Conservation (phyloP, 2,797 vertebrate genomes). For the Pyrocephalus nanus region DNA sequence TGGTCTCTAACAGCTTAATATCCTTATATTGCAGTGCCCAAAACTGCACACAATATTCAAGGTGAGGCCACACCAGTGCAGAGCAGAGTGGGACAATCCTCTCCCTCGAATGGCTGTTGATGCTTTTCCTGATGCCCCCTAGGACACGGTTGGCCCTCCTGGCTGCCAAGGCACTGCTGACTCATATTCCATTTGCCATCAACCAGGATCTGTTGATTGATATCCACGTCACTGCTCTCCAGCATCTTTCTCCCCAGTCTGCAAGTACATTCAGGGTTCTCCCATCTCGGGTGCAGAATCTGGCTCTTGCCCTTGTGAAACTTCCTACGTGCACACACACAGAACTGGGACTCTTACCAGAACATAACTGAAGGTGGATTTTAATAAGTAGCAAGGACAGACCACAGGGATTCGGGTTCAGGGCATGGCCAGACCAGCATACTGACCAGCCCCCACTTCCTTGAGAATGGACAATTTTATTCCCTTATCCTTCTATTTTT, state of each 20-base stretch:
- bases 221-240: not conserved
- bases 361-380: not conserved
- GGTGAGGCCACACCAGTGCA: not conserved
- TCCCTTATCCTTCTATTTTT: not conserved
- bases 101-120: fast-evolving
- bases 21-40: not conserved
- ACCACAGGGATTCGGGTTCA: not conserved
- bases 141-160: fast-evolving
- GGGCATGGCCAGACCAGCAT: not conserved
- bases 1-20: not conserved
- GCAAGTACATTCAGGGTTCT: not conserved
- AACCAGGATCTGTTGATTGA: too few species aligned
- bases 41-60: not conserved
- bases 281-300: not conserved
- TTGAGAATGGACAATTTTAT: not conserved
- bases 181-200: not conserved
- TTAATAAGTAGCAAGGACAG: not conserved
- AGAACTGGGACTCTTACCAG: not conserved
- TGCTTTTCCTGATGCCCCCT: not conserved
- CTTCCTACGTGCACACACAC: too few species aligned
- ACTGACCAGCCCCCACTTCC: not conserved
- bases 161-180: not conserved
- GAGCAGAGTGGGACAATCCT: not conserved
- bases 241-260: not conserved
- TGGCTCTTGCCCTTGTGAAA: not conserved